These are phyloP conservation scores for Hypothenemus hampei DNA, from an alignment of 1,140 invertebrate genomes.

Conservation along the genomic window DNA sequence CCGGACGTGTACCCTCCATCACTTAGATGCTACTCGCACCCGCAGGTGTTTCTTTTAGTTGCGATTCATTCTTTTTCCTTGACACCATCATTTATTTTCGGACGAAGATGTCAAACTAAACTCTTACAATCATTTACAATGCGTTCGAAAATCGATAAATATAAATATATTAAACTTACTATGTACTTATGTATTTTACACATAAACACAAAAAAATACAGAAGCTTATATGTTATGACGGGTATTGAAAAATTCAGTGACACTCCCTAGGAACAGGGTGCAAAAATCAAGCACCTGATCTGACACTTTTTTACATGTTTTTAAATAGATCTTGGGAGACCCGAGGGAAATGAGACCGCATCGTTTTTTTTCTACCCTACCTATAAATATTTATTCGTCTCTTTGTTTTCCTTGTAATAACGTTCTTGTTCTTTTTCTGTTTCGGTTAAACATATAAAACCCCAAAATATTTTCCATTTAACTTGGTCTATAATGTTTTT, in stretches of 20 bases:
- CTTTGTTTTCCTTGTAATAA: background rate
- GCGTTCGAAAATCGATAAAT: too few relatives aligned
- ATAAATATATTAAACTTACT: too few relatives aligned
- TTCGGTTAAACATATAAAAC: background rate
- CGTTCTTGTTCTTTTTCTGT: background rate
- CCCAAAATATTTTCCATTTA: background rate
- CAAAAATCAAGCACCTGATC: slow-evolving; percentile 9
- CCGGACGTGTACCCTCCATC: slow-evolving; percentile 8
- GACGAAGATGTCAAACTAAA: slow-evolving; percentile 10
- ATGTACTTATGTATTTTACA: too few relatives aligned
- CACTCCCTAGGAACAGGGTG: background rate
- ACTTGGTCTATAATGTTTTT: slow-evolving; percentile 4
- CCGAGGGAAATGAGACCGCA: slow-evolving; percentile 1
- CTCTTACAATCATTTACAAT: slow-evolving; percentile 3
- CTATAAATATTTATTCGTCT: slow-evolving; percentile 7
- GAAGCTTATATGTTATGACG: too few relatives aligned
- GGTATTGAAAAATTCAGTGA: background rate
- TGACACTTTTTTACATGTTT: slow-evolving; percentile 5
- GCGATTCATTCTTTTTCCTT: slow-evolving; percentile 13
- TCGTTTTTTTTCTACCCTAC: background rate
- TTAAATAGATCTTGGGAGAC: slow-evolving; percentile 3
- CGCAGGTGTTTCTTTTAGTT: slow-evolving; percentile 19
- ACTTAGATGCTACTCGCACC: slow-evolving; percentile 13
- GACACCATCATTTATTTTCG: slow-evolving; percentile 15
- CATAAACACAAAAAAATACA: too few relatives aligned